These are phyloP conservation scores for Clitarchus hookeri DNA, from an alignment of 2,888 invertebrate genomes.

Conservation along the genomic window DNA sequence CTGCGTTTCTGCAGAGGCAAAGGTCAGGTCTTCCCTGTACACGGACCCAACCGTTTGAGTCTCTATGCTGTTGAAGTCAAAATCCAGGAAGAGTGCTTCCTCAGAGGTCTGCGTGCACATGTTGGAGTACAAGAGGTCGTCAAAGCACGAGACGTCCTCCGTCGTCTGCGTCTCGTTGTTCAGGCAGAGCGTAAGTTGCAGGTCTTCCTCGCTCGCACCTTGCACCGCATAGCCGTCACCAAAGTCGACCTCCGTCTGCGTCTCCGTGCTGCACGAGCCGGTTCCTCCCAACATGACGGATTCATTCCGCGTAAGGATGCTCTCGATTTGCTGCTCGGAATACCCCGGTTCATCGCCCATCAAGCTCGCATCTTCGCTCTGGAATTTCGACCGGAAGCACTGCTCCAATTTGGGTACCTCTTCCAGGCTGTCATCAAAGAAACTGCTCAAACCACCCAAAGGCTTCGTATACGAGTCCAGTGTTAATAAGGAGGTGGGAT, in stretches of 20 bases:
- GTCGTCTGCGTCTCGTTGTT: constrained; percentile 51
- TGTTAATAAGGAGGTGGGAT: neutral
- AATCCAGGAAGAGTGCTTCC: constrained; percentile 59
- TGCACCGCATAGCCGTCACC: constrained; percentile 40
- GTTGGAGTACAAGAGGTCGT: constrained; percentile 55
- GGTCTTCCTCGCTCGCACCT: constrained; percentile 35
- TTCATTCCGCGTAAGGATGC: constrained; percentile 30
- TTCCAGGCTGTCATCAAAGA: constrained; percentile 1
- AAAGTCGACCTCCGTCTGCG: constrained; percentile 61
- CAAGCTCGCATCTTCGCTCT: neutral
- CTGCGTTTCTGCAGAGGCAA: constrained; percentile 65
- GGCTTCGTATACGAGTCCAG: neutral
- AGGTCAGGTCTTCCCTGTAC: constrained; percentile 57
- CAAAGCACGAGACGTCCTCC: constrained; percentile 53
- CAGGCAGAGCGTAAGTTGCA: constrained; percentile 38
- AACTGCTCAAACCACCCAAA: neutral
- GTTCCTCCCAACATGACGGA: constrained; percentile 48
- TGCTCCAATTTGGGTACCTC: neutral
- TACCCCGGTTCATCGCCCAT: constrained; percentile 50
- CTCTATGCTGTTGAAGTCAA: constrained; percentile 65
- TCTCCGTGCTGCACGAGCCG: constrained; percentile 61
- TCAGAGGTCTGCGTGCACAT: constrained; percentile 62
- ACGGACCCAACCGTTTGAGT: constrained; percentile 66
- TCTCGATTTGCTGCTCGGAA: constrained; percentile 47
- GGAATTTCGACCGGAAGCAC: neutral